These are phyloP conservation scores for Tiliqua scincoides DNA, from an alignment of 2,113 vertebrate genomes.

Conservation along the genomic window DNA sequence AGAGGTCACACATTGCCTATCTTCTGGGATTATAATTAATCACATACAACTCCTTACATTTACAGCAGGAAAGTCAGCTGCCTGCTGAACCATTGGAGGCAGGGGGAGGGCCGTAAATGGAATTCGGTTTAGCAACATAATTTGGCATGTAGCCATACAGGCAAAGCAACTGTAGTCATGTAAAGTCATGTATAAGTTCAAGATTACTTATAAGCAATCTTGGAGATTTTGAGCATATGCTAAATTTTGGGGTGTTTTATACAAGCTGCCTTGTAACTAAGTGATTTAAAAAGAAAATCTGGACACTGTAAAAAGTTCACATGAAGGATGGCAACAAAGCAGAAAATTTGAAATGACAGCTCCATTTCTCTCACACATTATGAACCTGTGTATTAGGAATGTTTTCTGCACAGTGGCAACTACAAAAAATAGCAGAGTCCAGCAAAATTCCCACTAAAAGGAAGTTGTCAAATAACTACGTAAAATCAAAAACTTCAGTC, in stretches of 20 bases:
- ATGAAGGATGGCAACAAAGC: neutral
- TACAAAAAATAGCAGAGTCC: neutral
- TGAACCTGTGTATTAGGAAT: neutral
- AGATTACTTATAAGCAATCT: neutral
- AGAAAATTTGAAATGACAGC: neutral
- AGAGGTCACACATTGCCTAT: neutral
- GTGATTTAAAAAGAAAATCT: neutral
- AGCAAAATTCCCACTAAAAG: neutral
- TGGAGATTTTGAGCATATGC: neutral
- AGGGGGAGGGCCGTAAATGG: accelerated
- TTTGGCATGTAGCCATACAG: neutral
- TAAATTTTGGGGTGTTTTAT: neutral
- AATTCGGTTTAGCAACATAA: accelerated
- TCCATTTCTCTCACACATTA: accelerated
- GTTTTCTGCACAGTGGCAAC: neutral
- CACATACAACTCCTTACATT: neutral
- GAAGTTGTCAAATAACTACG: neutral
- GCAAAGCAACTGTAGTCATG: neutral
- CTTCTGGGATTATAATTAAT: neutral
- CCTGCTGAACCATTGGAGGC: neutral
- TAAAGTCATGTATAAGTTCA: neutral
- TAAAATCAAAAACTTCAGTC: slow-evolving; percentile 32
- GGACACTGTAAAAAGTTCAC: neutral
- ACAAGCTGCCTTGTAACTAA: neutral
- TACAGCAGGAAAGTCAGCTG: neutral